Evolutionary conservation across 2,888 invertebrate species (phyloP), one percentile per base, ranked within the genome.

Genomic region (Kuschelorhynchus macadamiae): DNA sequence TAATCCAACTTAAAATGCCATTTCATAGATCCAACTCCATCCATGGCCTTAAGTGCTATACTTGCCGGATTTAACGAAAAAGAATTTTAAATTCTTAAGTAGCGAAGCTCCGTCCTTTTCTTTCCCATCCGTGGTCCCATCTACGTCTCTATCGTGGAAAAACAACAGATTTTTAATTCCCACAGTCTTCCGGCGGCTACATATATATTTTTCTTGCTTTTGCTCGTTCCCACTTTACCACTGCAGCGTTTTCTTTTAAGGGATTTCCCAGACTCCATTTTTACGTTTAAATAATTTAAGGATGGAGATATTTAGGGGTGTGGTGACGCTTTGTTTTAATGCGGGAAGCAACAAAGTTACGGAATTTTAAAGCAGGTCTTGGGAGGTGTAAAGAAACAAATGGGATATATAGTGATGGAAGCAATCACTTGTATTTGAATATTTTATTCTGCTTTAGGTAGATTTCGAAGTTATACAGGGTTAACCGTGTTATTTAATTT

Each of bases 1-100:
- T 83, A 84, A 84, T 84, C 84, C 83, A 84, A 84, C 84, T 84
- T 84, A 84, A 84, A 84, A 84, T 84, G 83, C 83, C 84, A 84
- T 84, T 84, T 84, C 82, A 83, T 82, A 83, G 82, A 83, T 83
- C 83, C 83, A 79, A 77, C 81, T 79, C 78, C 80, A 78, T 75
- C 76, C 75, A 69, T 67, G 67, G 72, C 79, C 76, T 79, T 81
- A 81, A 81, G 81, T 82, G 82, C 82, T 81, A 81, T 79, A 82
- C 81, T 81, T 80, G 78, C 76, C 78, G 83, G 84, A 82, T 84
- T 84, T 84, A 79, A 80, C 82, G 79, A 81, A 83, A 83, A 83
- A 82, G 83, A 84, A 83, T 84, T 84, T 84, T 83, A 83, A 83
- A 83, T 83, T 83, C 82, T 81, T 84, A 82, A 81, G 81, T 82